Conservation (phyloP, 1,140 invertebrate genomes). For the Dendroctonus ponderosae region DNA sequence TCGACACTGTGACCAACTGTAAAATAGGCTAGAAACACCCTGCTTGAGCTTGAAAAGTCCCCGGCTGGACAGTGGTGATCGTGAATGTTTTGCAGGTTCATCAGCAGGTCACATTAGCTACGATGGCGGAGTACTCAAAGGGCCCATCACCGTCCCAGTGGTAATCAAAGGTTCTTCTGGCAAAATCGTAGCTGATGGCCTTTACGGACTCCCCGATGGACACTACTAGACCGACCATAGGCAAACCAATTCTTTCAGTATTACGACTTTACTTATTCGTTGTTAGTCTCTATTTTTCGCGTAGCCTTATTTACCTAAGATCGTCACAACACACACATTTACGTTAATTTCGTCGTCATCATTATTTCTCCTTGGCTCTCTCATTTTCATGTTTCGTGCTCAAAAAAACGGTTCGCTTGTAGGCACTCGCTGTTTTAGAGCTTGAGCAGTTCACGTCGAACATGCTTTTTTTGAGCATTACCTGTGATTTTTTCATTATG, state of each 20-base stretch:
- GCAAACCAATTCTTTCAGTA: constrained; percentile 35
- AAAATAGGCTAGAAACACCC: too few relatives aligned
- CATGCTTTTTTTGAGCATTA: constrained; percentile 20
- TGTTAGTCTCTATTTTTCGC: constrained; percentile 13
- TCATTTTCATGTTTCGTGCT: constrained; percentile 26
- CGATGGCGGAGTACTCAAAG: constrained; percentile 39
- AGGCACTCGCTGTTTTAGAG: constrained; percentile 28
- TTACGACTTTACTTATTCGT: constrained; percentile 27
- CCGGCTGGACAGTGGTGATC: neutral
- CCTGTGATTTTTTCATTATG: constrained; percentile 36
- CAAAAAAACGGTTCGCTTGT: constrained; percentile 18
- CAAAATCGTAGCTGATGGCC: constrained; percentile 41
- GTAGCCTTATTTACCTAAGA: constrained; percentile 35
- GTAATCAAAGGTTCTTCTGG: constrained; percentile 41
- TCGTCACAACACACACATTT: constrained; percentile 25
- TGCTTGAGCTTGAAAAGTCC: too few relatives aligned
- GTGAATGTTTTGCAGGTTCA: constrained; percentile 13
- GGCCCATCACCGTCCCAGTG: constrained; percentile 40
- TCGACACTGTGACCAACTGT: too few relatives aligned
- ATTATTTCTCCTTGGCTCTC: constrained; percentile 10
- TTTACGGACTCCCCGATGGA: constrained; percentile 36
- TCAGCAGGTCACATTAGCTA: constrained; percentile 31
- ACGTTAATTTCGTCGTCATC: constrained; percentile 6
- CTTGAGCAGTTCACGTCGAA: constrained; percentile 22
- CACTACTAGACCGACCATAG: constrained; percentile 34